Evolutionary conservation across 2,888 invertebrate genomes (phyloP).

Genomic region (Aquatica leii): DNA sequence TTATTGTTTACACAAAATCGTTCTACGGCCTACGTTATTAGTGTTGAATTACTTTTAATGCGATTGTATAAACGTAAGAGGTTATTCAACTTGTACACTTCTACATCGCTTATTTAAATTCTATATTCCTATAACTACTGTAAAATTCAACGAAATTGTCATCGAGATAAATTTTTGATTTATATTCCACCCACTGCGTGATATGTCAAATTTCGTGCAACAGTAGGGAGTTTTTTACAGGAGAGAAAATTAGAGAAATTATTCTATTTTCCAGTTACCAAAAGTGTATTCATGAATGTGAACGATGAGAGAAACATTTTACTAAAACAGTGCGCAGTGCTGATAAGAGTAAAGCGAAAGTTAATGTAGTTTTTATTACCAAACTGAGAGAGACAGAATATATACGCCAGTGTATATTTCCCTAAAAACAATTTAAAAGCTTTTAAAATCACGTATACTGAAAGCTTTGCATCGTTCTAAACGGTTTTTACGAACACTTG

Average conservation of each 20-base stretch:
- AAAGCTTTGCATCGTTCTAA: constrained; percentile 9
- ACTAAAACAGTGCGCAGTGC: constrained; percentile 24
- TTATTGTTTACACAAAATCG: too few relatives aligned
- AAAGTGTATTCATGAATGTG: constrained; percentile 19
- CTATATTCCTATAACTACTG: not conserved
- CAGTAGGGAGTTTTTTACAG: constrained; percentile 6
- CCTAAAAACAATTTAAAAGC: constrained; percentile 23
- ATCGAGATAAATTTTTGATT: constrained; percentile 21
- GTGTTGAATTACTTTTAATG: too few relatives aligned
- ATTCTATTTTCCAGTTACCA: constrained; percentile 17
- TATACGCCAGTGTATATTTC: constrained; percentile 15
- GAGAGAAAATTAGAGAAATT: constrained; percentile 19
- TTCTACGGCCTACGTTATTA: too few relatives aligned
- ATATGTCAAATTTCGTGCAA: constrained; percentile 15
- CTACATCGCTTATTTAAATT: not conserved
- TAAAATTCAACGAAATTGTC: constrained; percentile 1
- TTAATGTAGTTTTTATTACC: constrained; percentile 41
- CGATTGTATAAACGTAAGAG: too few relatives aligned
- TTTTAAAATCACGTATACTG: constrained; percentile 24
- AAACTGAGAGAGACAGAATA: constrained; percentile 11
- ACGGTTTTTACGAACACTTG: constrained; percentile 12
- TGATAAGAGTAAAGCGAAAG: constrained; percentile 37
- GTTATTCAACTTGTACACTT: too few relatives aligned
- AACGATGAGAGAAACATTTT: constrained; percentile 28
- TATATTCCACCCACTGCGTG: constrained; percentile 18